A percentile compares a stretch with the other conserved stretches of the same genome.
Conservation (phyloP, 2,113 vertebrate genomes). For the Leucoraja erinaceus region DNA sequence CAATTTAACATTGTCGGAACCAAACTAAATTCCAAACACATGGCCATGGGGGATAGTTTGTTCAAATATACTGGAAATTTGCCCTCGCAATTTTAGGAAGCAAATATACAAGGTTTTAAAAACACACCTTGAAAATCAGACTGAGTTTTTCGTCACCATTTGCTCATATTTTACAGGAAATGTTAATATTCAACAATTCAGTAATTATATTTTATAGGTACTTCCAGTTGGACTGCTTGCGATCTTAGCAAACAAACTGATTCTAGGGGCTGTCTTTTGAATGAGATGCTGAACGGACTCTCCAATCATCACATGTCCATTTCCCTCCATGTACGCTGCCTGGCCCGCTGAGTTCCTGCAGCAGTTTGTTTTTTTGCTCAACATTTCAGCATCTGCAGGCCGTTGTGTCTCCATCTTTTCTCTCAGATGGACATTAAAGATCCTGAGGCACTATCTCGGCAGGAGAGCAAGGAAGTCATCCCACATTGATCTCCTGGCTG, state of each 20-base stretch:
- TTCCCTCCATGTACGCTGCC: too few species aligned
- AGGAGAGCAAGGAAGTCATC: not conserved
- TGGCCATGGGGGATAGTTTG: not conserved
- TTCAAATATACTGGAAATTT: not conserved
- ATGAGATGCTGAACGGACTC: not conserved
- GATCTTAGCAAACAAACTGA: not conserved
- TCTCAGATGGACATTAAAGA: not conserved
- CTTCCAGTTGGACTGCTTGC: not conserved
- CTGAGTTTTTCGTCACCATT: not conserved
- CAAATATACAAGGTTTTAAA: not conserved
- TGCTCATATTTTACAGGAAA: not conserved
- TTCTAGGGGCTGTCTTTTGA: not conserved
- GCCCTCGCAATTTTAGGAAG: not conserved
- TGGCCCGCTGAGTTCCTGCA: too few species aligned
- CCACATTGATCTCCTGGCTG: not conserved
- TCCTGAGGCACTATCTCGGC: not conserved
- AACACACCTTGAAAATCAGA: not conserved
- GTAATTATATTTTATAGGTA: not conserved
- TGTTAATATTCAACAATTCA: not conserved
- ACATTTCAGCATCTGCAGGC: too few species aligned
- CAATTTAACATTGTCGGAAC: slow-evolving; percentile 23
- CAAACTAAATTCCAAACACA: not conserved
- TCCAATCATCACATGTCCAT: too few species aligned
- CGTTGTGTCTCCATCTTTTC: not conserved
- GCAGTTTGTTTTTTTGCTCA: too few species aligned